These are phyloP conservation scores for Anoplius nigerrimus DNA, from an alignment of 2,888 invertebrate species.

Conservation along the genomic window DNA sequence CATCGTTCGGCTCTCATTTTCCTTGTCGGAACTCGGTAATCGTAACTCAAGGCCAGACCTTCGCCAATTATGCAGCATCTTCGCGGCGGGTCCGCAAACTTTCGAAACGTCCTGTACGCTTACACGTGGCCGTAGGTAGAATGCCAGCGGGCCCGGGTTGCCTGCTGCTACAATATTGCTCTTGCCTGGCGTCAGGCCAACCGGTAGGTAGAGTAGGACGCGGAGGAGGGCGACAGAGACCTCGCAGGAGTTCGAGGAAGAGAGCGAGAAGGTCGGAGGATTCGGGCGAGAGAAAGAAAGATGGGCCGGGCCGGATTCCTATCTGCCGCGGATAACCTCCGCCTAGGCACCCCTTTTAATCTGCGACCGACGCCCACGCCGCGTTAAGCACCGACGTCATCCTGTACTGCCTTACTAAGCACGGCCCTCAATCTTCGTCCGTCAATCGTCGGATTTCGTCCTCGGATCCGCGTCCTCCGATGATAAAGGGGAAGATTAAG, in stretches of 20 bases:
- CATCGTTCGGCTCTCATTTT: too few species aligned
- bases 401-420: conserved; percentile 23
- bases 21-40: too few species aligned
- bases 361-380: conserved; percentile 24
- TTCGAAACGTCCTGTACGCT: conserved; percentile 23
- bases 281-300: neutral
- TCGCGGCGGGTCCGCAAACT: conserved; percentile 6
- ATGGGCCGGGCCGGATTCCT: conserved; percentile 17
- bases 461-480: conserved; percentile 8
- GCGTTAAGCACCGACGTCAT: conserved; percentile 28
- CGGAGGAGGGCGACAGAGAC: conserved; percentile 7
- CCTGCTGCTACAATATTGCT: conserved; percentile 65
- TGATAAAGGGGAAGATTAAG: conserved; percentile 39
- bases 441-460: conserved; percentile 39
- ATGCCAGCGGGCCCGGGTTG: conserved; percentile 52
- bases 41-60: too few species aligned
- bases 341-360: conserved; percentile 46
- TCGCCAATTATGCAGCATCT: too few species aligned
- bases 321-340: conserved; percentile 34
- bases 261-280: too few species aligned
- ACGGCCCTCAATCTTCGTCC: conserved; percentile 45
- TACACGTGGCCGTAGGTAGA: conserved; percentile 39
- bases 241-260: conserved; percentile 1
- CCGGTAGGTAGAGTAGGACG: neutral
- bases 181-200: conserved; percentile 61